Evolutionary conservation across 2,797 vertebrate species (phyloP).

Genomic region (Erithacus rubecula): DNA sequence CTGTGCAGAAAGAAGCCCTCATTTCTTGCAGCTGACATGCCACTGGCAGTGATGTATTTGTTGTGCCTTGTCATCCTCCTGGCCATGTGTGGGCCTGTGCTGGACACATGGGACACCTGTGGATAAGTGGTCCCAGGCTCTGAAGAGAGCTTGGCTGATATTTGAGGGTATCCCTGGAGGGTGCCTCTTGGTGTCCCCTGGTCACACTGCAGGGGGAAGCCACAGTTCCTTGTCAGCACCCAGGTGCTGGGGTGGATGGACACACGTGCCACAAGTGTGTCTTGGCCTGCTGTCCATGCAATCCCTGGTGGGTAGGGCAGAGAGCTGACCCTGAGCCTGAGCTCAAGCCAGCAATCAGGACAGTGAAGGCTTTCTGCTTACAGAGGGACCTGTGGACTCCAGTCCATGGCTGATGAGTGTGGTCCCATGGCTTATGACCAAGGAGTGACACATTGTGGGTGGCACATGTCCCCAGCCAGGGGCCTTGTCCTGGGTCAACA

Average conservation of each 20-base stretch:
- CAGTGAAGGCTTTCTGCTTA: accelerated
- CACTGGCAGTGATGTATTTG: not conserved
- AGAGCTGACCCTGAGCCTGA: not conserved
- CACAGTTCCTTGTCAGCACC: accelerated
- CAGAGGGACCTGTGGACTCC: not conserved
- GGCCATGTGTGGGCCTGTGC: too few relatives aligned
- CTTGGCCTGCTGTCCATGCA: not conserved
- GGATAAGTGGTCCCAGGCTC: not conserved
- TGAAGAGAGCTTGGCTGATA: not conserved
- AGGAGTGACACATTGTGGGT: accelerated
- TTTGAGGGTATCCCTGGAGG: too few relatives aligned
- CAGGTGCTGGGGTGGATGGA: accelerated
- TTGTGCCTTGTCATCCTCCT: not conserved
- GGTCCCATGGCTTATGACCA: too few relatives aligned
- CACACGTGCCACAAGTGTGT: accelerated
- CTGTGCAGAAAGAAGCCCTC: accelerated
- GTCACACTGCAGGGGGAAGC: accelerated
- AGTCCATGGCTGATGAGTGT: not conserved
- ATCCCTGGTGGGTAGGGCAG: not conserved
- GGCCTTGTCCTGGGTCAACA: not conserved
- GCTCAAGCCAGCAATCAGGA: not conserved
- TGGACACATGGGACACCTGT: not conserved
- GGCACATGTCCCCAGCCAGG: not conserved
- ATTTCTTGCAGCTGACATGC: not conserved
- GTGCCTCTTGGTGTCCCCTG: not conserved